These are phyloP conservation scores for Bombylius major DNA, from an alignment of 2,888 invertebrate genomes.

Conservation along the genomic window DNA sequence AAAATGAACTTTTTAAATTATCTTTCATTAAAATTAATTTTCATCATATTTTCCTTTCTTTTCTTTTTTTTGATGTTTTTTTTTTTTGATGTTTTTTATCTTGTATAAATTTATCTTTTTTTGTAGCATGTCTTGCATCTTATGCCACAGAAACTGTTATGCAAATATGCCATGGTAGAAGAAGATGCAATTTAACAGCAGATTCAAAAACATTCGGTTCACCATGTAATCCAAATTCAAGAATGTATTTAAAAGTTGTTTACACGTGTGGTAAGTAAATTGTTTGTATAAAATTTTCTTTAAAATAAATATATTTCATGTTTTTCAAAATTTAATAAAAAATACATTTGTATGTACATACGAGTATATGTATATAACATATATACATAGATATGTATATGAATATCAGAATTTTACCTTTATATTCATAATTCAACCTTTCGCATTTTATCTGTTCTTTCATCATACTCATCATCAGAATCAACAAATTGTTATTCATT, in stretches of 20 bases:
- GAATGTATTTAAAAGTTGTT: conserved; percentile 77
- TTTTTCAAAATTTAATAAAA: too few species aligned
- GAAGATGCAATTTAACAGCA: conserved; percentile 69
- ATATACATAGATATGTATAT: too few species aligned
- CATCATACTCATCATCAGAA: too few species aligned
- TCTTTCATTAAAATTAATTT: neutral
- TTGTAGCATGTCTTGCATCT: conserved; percentile 72
- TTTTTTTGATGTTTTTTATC: neutral
- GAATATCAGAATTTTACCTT: too few species aligned
- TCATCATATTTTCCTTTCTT: neutral
- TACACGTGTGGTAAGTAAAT: conserved; percentile 70
- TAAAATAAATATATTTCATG: neutral
- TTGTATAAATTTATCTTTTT: conserved; percentile 10
- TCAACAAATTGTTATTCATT: too few species aligned
- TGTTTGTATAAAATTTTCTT: conserved; percentile 5
- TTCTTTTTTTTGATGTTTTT: neutral
- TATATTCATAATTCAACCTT: too few species aligned
- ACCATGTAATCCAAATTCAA: conserved; percentile 67
- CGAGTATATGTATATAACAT: too few species aligned
- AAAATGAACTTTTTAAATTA: too few species aligned
- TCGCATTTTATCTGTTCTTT: too few species aligned
- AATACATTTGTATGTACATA: too few species aligned
- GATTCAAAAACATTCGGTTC: conserved; percentile 73
- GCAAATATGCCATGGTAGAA: conserved; percentile 74
- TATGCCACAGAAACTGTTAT: conserved; percentile 85